Evolutionary conservation across 2,797 vertebrate species (phyloP), one percentile per base, ranked within the genome.

Genomic region (Cynopterus sphinx): DNA sequence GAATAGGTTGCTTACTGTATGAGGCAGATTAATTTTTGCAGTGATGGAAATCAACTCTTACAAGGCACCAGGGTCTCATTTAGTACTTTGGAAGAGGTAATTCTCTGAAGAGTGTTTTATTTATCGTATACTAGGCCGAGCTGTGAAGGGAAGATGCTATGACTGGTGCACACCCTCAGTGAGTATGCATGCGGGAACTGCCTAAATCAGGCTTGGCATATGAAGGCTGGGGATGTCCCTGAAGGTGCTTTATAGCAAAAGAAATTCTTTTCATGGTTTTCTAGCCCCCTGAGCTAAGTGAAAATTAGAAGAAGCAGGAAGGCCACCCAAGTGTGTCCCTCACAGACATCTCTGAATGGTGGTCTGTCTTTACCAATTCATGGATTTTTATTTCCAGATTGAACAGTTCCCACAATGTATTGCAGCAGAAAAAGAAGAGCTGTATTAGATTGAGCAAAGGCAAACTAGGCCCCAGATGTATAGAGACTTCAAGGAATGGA

Each of bases 1-100:
- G 92, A 95, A 77, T 86, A 92, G 85, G 86, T 65, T 90, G 51
- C 81, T 94, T 94, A 70, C 46, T 71, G 5, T 73, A 78, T 81
- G 93, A 95, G 77, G 85, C 83, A 90, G 96, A 96, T 97, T 96
- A 97, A 96, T 95, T 97, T 95, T 95, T 96, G 91, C 84, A 59
- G 85, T 89, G 91, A 77, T 59, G 39, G 81, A 94, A 95, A 93
- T 97, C 77, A 97, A 51, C 77, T 74, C 87, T 93, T 96, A 94
- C 57, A 89, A 75, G 96, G 85, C 92, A 96, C 93, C n/a, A 68
- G 94, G 73, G 93, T 91, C 24, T 92, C 22, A 8, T 55, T 90
- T 49, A 84, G 77, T 75, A 57, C 41, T 16, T 13, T 39, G 49
- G 87, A 94, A 96, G 90, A 93, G 59, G 78, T 79, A 26, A 77